Evolutionary conservation across 2,797 vertebrate species (phyloP).

Genomic region (Lacerta bilineata): DNA sequence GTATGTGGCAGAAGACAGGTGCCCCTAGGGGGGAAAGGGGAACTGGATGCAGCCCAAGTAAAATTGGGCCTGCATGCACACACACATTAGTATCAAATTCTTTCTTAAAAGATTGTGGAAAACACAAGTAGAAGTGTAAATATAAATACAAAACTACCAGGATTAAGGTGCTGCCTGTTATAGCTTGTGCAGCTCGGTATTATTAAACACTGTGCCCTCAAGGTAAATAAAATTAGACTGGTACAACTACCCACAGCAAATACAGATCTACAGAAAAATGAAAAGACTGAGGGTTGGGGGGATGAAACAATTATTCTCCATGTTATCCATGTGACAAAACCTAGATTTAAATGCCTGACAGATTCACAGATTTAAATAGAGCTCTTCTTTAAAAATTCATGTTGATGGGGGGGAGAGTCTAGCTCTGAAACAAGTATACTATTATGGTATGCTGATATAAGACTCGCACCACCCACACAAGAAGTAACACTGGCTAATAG

Average conservation of each 20-base stretch:
- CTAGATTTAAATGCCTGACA: constrained; percentile 47
- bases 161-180: constrained; percentile 39
- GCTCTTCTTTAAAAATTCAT: constrained; percentile 2
- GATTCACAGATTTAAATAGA: constrained; percentile 48
- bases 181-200: constrained; percentile 37
- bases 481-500: constrained; percentile 71
- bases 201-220: constrained; percentile 20
- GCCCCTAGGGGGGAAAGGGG: constrained; percentile 68
- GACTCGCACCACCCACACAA: constrained; percentile 68
- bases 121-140: constrained; percentile 28
- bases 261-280: constrained; percentile 24
- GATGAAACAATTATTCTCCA: not conserved
- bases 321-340: constrained; percentile 32
- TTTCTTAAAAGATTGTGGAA: constrained; percentile 60
- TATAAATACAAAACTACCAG: constrained; percentile 33
- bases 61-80: constrained; percentile 55
- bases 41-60: constrained; percentile 69
- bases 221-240: constrained; percentile 20
- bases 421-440: constrained; percentile 81
- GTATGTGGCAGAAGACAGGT: constrained; percentile 79
- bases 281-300: not conserved
- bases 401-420: constrained; percentile 19
- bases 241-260: not conserved
- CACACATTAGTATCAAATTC: constrained; percentile 57
- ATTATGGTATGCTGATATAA: constrained; percentile 66